Conservation (phyloP, 2,888 invertebrate genomes). For the Drosophila stalkeri region DNA sequence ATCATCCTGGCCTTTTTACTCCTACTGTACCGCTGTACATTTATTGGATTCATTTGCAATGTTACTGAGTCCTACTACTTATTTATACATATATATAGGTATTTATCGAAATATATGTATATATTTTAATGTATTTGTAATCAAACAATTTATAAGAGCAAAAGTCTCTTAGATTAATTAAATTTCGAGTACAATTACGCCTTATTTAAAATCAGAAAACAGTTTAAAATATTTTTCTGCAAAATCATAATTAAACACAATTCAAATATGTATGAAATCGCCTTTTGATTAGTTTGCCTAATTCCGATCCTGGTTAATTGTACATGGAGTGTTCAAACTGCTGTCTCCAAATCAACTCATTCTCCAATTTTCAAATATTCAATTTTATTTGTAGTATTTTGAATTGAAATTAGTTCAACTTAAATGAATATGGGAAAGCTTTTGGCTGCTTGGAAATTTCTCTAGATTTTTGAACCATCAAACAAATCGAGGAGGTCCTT, state of each 20-base stretch:
- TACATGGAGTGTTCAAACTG: background rate
- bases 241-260: background rate
- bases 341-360: background rate
- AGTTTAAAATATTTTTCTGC: background rate
- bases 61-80: too few relatives aligned
- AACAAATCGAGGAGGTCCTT: slow-evolving; percentile 26
- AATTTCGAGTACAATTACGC: background rate
- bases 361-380: background rate
- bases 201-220: background rate
- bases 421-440: background rate
- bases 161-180: too few relatives aligned
- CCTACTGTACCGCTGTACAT: too few relatives aligned
- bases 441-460: background rate
- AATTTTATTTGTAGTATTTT: background rate
- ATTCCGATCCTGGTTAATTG: background rate
- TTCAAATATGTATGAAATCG: background rate
- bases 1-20: background rate
- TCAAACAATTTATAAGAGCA: too few relatives aligned
- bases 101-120: too few relatives aligned
- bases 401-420: background rate
- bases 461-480: slow-evolving; percentile 11
- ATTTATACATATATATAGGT: too few relatives aligned
- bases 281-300: too few relatives aligned
- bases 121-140: too few relatives aligned
- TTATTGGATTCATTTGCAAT: too few relatives aligned